Evolutionary conservation across 2,888 invertebrate species (phyloP), one percentile per base, ranked within the genome.

Genomic region (Melanostoma mellinum): DNA sequence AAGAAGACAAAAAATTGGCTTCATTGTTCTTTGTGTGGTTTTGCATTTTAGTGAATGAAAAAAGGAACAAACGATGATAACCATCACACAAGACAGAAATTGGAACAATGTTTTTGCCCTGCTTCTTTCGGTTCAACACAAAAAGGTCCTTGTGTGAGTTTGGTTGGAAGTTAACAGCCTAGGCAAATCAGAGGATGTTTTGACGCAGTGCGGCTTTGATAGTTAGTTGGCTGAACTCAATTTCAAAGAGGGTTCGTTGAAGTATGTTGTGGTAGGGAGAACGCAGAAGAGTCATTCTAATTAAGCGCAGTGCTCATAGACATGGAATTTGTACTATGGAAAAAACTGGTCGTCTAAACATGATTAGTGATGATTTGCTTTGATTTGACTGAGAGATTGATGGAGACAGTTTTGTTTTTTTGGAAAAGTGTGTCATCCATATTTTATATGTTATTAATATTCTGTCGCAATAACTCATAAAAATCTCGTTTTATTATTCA

Each of bases 11-110:
- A 68, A 69, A 60, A 67, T 69, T 48, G 36, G 38, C 44, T 60
- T 65, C 55, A 81, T 81, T 81, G 80, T 76, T 67, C 48, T 48
- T 55, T 63, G 48, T 63, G 76, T 30, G 67, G 65, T 50, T 63
- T 50, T 68, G 44, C 60, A 38, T 52, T 68, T 10, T 36, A 50
- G 35, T 60, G 63, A 69, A 71, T 71, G 71, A 40, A 56, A 38
- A 65, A 20, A 65, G 56, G 52, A 78, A 56, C 75, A 69, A 76
- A 48, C 56, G 68, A 55, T 40, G 60, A 73, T 76, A 48, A 63
- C 69, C 52, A 71, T 71, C 63, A 40, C 10, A 32, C 9, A 33
- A 40, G 9, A 35, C 8, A 32, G 33, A 52, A 60, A 60, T 61
- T 36, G 53, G 46, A 55, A 53, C 55, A 53, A 40, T 9, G 38